A percentile compares a stretch with the other conserved stretches of the same genome.
These are phyloP conservation scores for Harpalus rubripes DNA, from an alignment of 2,888 invertebrate species.

Conservation along the genomic window DNA sequence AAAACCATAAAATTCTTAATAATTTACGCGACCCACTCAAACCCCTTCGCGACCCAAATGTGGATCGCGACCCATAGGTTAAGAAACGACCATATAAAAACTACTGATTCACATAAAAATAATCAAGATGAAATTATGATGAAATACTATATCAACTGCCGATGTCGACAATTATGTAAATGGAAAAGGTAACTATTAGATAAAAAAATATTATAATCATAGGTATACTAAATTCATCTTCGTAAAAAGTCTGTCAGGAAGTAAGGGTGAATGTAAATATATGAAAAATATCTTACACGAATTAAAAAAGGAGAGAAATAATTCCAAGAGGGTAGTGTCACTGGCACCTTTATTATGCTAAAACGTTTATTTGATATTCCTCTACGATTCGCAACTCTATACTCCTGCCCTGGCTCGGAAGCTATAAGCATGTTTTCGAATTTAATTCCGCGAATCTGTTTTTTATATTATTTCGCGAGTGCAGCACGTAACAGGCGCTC, in stretches of 20 bases:
- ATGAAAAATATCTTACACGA: conserved; percentile 14
- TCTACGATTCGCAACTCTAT: conserved; percentile 48
- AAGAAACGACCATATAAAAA: too few relatives aligned
- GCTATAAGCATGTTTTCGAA: conserved; percentile 67
- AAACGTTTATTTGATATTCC: conserved; percentile 66
- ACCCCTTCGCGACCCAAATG: too few relatives aligned
- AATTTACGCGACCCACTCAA: too few relatives aligned
- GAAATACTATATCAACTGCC: too few relatives aligned
- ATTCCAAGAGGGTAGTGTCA: conserved; percentile 22
- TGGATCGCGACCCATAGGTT: too few relatives aligned
- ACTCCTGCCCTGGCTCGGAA: conserved; percentile 15
- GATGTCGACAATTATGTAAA: too few relatives aligned
- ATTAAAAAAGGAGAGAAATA: conserved; percentile 30
- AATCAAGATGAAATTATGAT: too few relatives aligned
- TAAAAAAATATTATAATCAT: too few relatives aligned
- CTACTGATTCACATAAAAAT: too few relatives aligned
- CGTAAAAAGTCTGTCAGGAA: neutral
- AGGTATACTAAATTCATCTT: neutral
- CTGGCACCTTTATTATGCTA: conserved; percentile 66
- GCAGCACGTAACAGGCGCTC: conserved; percentile 64
- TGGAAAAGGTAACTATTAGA: too few relatives aligned
- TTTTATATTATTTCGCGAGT: conserved; percentile 67
- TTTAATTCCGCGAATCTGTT: conserved; percentile 67
- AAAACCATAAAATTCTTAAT: too few relatives aligned
- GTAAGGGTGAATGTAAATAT: neutral